phyloP scores from a whole-genome alignment of 2,797 vertebrate genomes.

The Hyperoplus immaculatus region DNA sequence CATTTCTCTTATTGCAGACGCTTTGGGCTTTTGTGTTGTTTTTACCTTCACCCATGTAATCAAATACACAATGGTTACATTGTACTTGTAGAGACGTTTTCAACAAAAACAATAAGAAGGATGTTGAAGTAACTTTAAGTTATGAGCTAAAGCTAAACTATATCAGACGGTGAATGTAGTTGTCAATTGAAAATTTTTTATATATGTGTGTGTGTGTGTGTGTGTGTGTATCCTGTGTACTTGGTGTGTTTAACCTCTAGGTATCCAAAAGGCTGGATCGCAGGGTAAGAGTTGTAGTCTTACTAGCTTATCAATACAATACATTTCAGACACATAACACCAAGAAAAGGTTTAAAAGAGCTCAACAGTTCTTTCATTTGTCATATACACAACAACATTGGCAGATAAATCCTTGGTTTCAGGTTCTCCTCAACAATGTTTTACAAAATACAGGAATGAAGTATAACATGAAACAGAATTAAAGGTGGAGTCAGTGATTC shows the following conservation, averaged over 20 bases:
- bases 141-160: not conserved
- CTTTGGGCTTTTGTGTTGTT: constrained; percentile 6
- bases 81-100: not conserved
- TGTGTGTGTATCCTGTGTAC: constrained; percentile 22
- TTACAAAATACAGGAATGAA: too few relatives aligned
- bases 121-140: not conserved
- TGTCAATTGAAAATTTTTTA: too few relatives aligned
- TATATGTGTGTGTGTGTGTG: constrained; percentile 1
- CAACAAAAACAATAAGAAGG: not conserved
- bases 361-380: too few relatives aligned
- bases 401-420: too few relatives aligned
- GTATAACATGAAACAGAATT: too few relatives aligned
- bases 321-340: not conserved
- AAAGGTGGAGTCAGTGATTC: too few relatives aligned
- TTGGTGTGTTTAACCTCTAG: constrained; percentile 87
- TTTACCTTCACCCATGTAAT: not conserved
- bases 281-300: constrained; percentile 88
- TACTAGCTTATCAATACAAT: not conserved
- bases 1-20: not conserved
- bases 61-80: not conserved
- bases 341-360: too few relatives aligned
- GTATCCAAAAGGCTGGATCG: constrained; percentile 91
- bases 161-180: not conserved
- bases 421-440: too few relatives aligned
- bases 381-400: too few relatives aligned